phyloP scores from a whole-genome alignment of 2,888 invertebrate genomes.

The Drosophila antonietae region DNA sequence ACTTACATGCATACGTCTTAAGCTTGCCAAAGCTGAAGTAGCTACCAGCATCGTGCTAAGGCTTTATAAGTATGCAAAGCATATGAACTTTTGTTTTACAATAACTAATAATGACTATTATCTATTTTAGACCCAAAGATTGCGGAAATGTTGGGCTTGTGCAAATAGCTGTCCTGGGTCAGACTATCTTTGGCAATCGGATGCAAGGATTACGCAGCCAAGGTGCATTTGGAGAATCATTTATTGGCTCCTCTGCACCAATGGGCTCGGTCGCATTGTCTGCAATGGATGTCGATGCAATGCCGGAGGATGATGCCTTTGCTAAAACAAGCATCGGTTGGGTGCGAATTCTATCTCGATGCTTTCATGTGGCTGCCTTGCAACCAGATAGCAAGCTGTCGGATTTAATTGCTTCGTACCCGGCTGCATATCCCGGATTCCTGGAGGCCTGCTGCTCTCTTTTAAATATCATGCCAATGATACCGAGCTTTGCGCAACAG shows the following conservation, averaged over 20 bases:
- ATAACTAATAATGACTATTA: background rate
- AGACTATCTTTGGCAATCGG: slow-evolving; percentile 90
- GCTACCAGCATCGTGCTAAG: slow-evolving; percentile 92
- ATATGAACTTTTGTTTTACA: background rate
- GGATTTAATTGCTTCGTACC: slow-evolving; percentile 86
- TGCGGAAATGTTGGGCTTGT: slow-evolving; percentile 95
- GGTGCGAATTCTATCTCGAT: slow-evolving; percentile 92
- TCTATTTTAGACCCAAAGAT: slow-evolving; percentile 89
- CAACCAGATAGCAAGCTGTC: slow-evolving; percentile 82
- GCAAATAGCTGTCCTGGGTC: slow-evolving; percentile 93
- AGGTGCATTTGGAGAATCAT: slow-evolving; percentile 54
- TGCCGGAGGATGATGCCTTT: slow-evolving; percentile 83
- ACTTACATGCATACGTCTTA: slow-evolving; percentile 93
- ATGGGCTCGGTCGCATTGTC: slow-evolving; percentile 37
- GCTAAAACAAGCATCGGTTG: slow-evolving; percentile 90
- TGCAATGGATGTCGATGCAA: slow-evolving; percentile 52
- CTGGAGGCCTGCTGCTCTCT: slow-evolving; percentile 90
- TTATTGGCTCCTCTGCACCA: slow-evolving; percentile 48
- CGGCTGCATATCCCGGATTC: slow-evolving; percentile 88
- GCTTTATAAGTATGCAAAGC: slow-evolving; percentile 79
- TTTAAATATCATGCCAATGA: slow-evolving; percentile 88
- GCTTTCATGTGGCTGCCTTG: slow-evolving; percentile 86
- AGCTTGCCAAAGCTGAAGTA: slow-evolving; percentile 92
- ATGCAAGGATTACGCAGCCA: slow-evolving; percentile 59
- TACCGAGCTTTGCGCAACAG: slow-evolving; percentile 86